A percentile compares a stretch with the other conserved stretches of the same genome.
These are phyloP conservation scores for Arctocebus calabarensis DNA, from an alignment of 2,797 vertebrate genomes.

Conservation along the genomic window DNA sequence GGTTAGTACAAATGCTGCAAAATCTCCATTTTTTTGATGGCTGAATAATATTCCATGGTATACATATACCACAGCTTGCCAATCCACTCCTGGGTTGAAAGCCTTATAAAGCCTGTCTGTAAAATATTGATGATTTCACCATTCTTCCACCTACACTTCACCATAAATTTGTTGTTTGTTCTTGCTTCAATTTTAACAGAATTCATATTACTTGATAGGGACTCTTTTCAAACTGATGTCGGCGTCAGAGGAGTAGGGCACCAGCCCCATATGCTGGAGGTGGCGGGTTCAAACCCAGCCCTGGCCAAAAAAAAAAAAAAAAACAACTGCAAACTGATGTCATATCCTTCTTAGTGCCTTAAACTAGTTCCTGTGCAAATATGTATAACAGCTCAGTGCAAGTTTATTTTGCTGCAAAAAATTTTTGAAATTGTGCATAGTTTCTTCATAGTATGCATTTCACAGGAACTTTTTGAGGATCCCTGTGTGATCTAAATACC, in stretches of 20 bases:
- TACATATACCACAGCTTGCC: no score
- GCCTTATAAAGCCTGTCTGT: neutral
- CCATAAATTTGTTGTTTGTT: neutral
- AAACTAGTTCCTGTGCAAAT: neutral
- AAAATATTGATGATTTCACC: neutral
- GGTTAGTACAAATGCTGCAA: no score
- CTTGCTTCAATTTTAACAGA: neutral
- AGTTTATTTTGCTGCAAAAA: neutral
- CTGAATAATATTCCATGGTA: no score
- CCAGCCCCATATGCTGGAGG: no score
- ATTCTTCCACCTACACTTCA: neutral
- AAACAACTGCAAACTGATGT: neutral
- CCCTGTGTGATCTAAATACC: neutral
- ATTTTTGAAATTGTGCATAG: neutral
- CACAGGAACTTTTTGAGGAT: neutral
- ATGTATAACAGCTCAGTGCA: neutral
- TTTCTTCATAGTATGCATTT: neutral
- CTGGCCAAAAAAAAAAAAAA: no score
- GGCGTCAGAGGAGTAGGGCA: no score
- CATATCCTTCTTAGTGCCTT: neutral
- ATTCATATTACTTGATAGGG: neutral
- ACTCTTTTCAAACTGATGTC: neutral
- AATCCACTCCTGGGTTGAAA: no score
- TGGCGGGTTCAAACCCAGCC: no score
- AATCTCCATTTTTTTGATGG: no score